phyloP scores from a whole-genome alignment of 2,113 vertebrate genomes.

The Ceyx cyanopectus region DNA sequence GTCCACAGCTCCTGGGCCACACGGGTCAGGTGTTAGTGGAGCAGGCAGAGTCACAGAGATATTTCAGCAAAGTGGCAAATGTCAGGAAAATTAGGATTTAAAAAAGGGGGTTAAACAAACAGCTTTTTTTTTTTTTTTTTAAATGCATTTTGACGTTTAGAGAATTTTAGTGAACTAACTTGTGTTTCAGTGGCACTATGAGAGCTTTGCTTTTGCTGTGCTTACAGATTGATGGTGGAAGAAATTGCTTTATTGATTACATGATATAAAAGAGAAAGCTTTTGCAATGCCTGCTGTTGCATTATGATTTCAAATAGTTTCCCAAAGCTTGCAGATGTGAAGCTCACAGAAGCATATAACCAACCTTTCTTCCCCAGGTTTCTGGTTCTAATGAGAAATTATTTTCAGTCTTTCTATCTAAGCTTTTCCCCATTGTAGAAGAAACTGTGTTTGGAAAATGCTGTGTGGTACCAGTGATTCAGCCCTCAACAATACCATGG shows the following conservation, averaged over 20 bases:
- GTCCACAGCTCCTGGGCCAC: neutral
- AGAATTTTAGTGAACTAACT: neutral
- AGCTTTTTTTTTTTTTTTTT: neutral
- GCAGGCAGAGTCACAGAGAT: neutral
- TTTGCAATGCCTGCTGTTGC: neutral
- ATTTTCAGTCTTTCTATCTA: constrained; percentile 23
- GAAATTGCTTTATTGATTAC: constrained; percentile 40
- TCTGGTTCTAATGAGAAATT: constrained; percentile 51
- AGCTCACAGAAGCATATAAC: constrained; percentile 27
- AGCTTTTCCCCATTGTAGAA: constrained; percentile 30
- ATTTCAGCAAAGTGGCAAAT: neutral
- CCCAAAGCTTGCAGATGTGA: neutral
- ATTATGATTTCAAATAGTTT: constrained; percentile 54
- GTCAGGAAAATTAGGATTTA: neutral
- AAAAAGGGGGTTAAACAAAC: neutral
- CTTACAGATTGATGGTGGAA: constrained; percentile 21
- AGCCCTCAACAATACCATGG: neutral
- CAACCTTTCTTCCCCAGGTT: constrained; percentile 52
- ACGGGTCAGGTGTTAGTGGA: neutral
- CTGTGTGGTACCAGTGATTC: neutral
- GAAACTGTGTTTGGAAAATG: constrained; percentile 35
- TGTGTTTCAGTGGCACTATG: neutral
- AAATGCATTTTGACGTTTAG: neutral
- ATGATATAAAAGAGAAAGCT: constrained; percentile 28
- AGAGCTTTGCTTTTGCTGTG: neutral